Base-by-base conservation (phyloP, 2,888 invertebrate species). In the Diaprepes abbreviatus region DNA sequence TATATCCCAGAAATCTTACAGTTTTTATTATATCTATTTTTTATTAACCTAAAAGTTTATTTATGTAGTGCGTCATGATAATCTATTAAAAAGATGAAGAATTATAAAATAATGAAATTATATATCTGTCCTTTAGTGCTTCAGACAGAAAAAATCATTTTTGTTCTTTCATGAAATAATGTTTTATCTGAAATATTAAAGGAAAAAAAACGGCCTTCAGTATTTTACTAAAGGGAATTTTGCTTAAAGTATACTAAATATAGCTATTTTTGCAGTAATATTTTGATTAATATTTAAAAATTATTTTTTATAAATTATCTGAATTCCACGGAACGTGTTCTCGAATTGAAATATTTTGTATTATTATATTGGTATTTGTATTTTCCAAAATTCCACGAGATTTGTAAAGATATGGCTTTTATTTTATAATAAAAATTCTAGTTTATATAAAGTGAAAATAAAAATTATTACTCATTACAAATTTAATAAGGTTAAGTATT, bases 31-130 rank as follows among this genome's bases (percentile, higher is more conserved):
- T 24, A 14, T 24, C 24, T 24, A 5, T 59, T 40, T 59, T 59
- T 59, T 58, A 45, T 43, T 33, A 33, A 10, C 7, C 40, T 59
- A 5, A 55, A 87, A 14, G 9, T 50, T 28, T 7, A 16, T 50
- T 50, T 28, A 24, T 45, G 24, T 50, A 50, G 48, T 88, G 86
- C 87, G 88, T 85, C 85, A 88, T 86, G 88, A 85, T 85, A 85
- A 85, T 85, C 85, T 83, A 78, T 77, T 73, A 78, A 77, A 77
- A 77, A 57, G 71, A 75, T 74, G 62, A 74, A 74, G 74, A 76
- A 70, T 69, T 67, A 76, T 73, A 73, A 74, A 71, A 50, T 68
- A 52, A n/a, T 35, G 33, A 40, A 65, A 70, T 54, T 70, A 38
- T 45, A 35, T 65, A 38, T 55, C 54, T 59, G 21, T 60, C 45